A percentile compares a stretch with the other conserved stretches of the same genome.
Evolutionary conservation across 2,113 vertebrate genomes (phyloP).

Genomic region (Amphiprion percula): DNA sequence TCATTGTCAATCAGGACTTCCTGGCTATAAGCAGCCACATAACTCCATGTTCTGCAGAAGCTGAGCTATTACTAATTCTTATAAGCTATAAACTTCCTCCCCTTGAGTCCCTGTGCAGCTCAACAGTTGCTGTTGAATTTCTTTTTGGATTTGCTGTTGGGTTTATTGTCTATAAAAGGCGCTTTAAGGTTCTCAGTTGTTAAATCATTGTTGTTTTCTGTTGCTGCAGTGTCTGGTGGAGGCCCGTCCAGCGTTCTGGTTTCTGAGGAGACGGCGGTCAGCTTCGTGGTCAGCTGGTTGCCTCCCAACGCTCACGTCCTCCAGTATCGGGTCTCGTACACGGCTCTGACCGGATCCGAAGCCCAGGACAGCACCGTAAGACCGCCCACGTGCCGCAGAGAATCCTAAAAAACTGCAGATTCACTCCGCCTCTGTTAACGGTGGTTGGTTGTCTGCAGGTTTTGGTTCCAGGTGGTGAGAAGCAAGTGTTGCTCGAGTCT

Average conservation of each 20-base stretch:
- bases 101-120: too few species aligned
- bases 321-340: conserved; percentile 88
- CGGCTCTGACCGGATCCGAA: conserved; percentile 75
- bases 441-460: conserved; percentile 79
- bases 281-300: conserved; percentile 88
- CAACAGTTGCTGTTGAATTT: too few species aligned
- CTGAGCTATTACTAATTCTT: too few species aligned
- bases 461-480: conserved; percentile 85
- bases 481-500: conserved; percentile 79
- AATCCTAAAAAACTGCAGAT: too few species aligned
- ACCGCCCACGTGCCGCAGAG: too few species aligned
- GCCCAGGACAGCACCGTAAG: conserved; percentile 78
- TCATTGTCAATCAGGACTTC: too few species aligned
- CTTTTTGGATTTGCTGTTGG: too few species aligned
- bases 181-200: too few species aligned
- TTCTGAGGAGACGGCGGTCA: conserved; percentile 86
- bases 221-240: conserved; percentile 82
- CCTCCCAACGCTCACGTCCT: conserved; percentile 87
- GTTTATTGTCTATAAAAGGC: too few species aligned
- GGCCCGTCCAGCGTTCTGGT: conserved; percentile 87
- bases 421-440: background rate
- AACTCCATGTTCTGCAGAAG: too few species aligned
- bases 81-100: too few species aligned
- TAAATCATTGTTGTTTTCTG: background rate
- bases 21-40: too few species aligned